phyloP scores from a whole-genome alignment of 2,113 vertebrate genomes.

The Melanotaenia duboulayi region DNA sequence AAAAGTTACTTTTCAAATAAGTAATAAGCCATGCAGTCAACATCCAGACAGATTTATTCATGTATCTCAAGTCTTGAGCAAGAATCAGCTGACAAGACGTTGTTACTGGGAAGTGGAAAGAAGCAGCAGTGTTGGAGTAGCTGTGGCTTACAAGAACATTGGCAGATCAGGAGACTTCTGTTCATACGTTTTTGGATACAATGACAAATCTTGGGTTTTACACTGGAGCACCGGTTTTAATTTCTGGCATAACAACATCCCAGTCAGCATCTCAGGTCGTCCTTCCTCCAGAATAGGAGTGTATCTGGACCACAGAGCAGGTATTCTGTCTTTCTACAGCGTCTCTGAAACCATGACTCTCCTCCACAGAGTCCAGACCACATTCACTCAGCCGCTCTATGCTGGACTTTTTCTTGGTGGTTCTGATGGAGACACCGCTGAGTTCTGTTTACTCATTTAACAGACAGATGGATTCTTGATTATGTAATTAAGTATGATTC shows the following conservation, averaged over 20 bases:
- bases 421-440: neutral
- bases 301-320: neutral
- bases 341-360: neutral
- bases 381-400: neutral
- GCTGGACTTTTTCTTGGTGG: neutral
- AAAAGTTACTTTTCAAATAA: neutral
- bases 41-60: conserved; percentile 15
- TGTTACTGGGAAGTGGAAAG: conserved; percentile 50
- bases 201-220: conserved; percentile 21
- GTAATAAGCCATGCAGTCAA: rapidly evolving
- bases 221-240: rapidly evolving
- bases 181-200: neutral
- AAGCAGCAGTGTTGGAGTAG: rapidly evolving
- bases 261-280: neutral
- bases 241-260: rapidly evolving
- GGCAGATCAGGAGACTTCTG: neutral
- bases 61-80: conserved; percentile 21
- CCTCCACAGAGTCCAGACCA: neutral
- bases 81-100: neutral
- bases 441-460: neutral
- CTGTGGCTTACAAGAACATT: conserved; percentile 6
- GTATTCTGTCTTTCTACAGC: neutral
- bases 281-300: neutral
- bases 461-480: too few relatives aligned
- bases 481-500: too few relatives aligned